Percentiles rank a stretch among this genome's conserved stretches.
Evolutionary conservation across 2,113 vertebrate species (phyloP).

Genomic region (Urocynchramus pylzowi): DNA sequence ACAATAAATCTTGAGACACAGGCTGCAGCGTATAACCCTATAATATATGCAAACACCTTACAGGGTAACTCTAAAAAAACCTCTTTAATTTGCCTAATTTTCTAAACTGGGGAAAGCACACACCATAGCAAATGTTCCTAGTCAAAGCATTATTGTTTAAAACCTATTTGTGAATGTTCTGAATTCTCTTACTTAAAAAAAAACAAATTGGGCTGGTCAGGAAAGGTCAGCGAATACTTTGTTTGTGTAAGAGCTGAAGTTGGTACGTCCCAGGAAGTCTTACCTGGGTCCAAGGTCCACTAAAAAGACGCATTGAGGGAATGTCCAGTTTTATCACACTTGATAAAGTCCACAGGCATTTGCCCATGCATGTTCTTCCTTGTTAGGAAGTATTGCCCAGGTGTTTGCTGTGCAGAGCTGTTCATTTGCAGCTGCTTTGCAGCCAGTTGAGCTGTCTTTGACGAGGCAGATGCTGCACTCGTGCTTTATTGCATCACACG

Average conservation of each 20-base stretch:
- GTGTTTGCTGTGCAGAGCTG: not conserved
- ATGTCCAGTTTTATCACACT: not conserved
- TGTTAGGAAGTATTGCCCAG: not conserved
- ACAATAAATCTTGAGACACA: not conserved
- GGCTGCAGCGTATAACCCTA: not conserved
- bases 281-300: not conserved
- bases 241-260: not conserved
- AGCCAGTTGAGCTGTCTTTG: not conserved
- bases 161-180: not conserved
- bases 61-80: not conserved
- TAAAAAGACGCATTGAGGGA: fast-evolving
- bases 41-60: not conserved
- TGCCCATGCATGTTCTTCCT: not conserved
- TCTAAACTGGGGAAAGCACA: not conserved
- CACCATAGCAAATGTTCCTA: not conserved
- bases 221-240: not conserved
- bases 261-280: not conserved
- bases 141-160: not conserved
- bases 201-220: not conserved
- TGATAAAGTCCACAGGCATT: not conserved
- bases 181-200: not conserved
- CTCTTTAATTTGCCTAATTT: not conserved
- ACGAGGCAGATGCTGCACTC: not conserved
- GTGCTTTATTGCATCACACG: not conserved
- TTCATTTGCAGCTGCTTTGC: not conserved